These are phyloP conservation scores for Pristionchus exspectatus DNA, from an alignment of 2,888 invertebrate species.

Conservation along the genomic window DNA sequence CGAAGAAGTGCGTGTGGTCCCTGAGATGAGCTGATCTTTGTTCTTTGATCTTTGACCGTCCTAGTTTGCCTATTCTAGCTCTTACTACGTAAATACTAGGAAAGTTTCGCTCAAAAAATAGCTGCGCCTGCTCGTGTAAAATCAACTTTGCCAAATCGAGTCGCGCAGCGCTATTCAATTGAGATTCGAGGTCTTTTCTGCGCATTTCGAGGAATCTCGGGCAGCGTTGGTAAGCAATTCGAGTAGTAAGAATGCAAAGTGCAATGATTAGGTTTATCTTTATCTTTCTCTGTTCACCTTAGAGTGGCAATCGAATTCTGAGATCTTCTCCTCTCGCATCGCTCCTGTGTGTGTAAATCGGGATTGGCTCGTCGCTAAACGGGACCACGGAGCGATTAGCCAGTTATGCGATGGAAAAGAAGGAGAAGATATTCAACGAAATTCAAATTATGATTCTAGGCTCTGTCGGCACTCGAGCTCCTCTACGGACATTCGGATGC, in stretches of 20 bases:
- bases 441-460: not conserved
- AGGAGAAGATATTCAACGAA: not conserved
- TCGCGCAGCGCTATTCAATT: not conserved
- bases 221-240: not conserved
- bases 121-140: not conserved
- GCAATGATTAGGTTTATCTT: not conserved
- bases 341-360: conserved; percentile 53
- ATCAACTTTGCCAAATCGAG: not conserved
- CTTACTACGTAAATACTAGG: too few species aligned
- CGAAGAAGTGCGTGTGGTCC: conserved; percentile 77
- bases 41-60: not conserved
- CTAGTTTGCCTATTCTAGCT: not conserved
- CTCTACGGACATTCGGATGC: too few species aligned
- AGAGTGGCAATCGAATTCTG: conserved; percentile 54
- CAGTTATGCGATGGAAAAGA: not conserved
- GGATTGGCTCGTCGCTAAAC: conserved; percentile 28
- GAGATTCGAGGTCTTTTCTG: not conserved
- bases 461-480: too few species aligned
- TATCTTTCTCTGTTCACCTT: conserved; percentile 4
- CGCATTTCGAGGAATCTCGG: too few species aligned
- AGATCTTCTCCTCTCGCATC: conserved; percentile 63
- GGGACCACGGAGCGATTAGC: not conserved
- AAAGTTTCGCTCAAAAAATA: too few species aligned
- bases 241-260: too few species aligned
- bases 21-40: conserved; percentile 56